Percentiles rank a stretch among this genome's conserved stretches.
Evolutionary conservation across 2,797 vertebrate species (phyloP).

Genomic region (Tauraco hartlaubi): DNA sequence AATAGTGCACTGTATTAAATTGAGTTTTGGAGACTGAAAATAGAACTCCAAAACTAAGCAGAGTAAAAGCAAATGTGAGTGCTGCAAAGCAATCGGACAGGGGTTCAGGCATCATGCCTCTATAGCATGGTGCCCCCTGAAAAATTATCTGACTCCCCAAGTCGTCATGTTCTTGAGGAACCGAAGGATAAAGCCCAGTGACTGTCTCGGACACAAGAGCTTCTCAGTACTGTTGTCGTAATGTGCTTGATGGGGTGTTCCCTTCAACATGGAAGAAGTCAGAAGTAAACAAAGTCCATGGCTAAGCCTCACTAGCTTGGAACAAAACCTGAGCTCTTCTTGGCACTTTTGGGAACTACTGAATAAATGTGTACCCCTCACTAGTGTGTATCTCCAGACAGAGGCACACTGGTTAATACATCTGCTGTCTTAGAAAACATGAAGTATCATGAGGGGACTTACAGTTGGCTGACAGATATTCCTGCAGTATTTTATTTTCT

Average conservation of each 20-base stretch:
- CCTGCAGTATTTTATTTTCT: slow-evolving; percentile 74
- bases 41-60: neutral
- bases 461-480: slow-evolving; percentile 71
- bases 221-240: neutral
- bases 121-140: neutral
- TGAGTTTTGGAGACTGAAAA: neutral
- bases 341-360: neutral
- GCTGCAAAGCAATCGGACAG: neutral
- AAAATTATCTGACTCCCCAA: neutral
- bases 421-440: neutral
- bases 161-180: neutral
- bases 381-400: neutral
- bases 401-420: neutral
- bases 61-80: neutral
- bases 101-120: neutral
- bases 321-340: neutral
- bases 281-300: neutral
- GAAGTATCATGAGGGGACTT: slow-evolving; percentile 12
- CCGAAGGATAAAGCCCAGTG: neutral
- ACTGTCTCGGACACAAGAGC: fast-evolving
- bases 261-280: neutral
- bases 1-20: neutral
- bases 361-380: fast-evolving
- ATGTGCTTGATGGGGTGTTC: neutral
- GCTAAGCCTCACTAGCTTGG: neutral